Conservation (phyloP, 37 sponge, comb jelly and placozoan genomes). For the Theonella swinhoei region DNA sequence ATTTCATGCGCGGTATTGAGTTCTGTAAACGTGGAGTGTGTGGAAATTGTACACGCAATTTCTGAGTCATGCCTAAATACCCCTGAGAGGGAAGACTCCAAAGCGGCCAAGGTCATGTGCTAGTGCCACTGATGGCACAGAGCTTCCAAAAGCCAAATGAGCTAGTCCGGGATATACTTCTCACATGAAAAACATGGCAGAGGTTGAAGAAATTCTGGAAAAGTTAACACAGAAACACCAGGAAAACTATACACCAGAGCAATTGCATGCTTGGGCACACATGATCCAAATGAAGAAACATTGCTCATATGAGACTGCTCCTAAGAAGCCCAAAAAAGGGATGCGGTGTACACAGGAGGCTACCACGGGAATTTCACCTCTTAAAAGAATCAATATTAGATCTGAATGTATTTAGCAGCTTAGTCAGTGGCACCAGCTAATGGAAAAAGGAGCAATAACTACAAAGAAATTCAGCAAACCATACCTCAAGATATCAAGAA, state of each 20-base stretch:
- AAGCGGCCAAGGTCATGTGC: no score
- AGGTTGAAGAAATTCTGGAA: not conserved
- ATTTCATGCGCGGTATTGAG: no score
- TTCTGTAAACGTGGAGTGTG: no score
- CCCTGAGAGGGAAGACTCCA: no score
- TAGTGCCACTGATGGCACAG: no score
- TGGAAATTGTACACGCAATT: no score
- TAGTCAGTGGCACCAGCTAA: not conserved
- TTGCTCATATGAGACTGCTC: not conserved
- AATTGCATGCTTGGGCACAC: conserved; percentile 17
- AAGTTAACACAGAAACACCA: not conserved
- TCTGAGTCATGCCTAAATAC: no score
- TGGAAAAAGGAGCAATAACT: not conserved
- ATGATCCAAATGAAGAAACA: conserved; percentile 12
- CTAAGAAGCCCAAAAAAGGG: conserved; percentile 1
- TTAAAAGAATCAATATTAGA: not conserved
- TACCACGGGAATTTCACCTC: not conserved
- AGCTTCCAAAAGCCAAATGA: no score
- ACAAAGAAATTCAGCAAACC: conserved; percentile 3
- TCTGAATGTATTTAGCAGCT: not conserved
- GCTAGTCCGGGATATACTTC: not conserved
- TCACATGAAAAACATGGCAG: not conserved
- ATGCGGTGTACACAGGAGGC: not conserved
- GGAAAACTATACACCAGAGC: not conserved
- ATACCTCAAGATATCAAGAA: not conserved